Evolutionary conservation across 2,888 invertebrate species (phyloP).

Genomic region (Gonocerus acuteangulatus): DNA sequence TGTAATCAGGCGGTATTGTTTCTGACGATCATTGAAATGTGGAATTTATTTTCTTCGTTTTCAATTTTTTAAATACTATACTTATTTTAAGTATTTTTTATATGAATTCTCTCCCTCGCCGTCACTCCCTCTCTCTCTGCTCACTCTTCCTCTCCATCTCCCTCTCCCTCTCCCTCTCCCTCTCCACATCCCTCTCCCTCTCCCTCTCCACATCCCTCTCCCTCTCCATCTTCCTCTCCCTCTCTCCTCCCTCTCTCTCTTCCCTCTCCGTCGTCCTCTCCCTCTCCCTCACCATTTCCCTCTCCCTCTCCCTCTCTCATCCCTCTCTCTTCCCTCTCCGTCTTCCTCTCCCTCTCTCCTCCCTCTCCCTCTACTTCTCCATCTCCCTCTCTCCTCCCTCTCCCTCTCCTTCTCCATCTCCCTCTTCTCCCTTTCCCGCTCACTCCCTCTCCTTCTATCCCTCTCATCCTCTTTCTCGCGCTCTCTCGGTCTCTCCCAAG

Average conservation of each 20-base stretch:
- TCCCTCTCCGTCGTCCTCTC: no score
- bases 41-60: no score
- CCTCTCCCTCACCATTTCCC: not conserved
- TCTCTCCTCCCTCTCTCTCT: not conserved
- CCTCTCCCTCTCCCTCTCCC: not conserved
- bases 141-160: no score
- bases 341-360: not conserved
- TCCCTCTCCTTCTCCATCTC: constrained; percentile 1
- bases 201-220: no score
- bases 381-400: not conserved
- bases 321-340: not conserved
- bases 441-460: not conserved
- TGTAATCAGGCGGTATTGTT: no score
- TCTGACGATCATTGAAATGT: no score
- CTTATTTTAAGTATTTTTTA: no score
- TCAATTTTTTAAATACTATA: no score
- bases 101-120: no score
- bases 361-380: no score
- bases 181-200: not conserved
- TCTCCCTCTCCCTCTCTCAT: constrained; percentile 1
- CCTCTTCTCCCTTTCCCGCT: not conserved
- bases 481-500: no score
- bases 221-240: not conserved
- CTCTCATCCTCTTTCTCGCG: no score
- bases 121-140: not conserved